Conservation (phyloP, 2,888 invertebrate species). For the Hesperia comma region DNA sequence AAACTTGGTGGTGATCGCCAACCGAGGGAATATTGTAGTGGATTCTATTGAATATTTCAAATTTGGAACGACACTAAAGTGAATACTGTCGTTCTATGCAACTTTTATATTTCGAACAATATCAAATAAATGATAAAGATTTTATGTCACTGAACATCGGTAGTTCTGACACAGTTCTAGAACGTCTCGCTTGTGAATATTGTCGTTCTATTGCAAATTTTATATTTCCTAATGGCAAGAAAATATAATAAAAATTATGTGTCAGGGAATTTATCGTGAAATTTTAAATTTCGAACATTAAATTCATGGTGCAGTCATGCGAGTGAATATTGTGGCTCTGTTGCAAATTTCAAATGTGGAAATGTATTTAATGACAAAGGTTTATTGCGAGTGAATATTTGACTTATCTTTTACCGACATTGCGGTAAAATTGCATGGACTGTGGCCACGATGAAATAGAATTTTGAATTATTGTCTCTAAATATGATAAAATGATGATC, state of each 20-base stretch:
- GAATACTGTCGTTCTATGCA: background rate
- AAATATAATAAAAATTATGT: background rate
- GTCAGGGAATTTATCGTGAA: background rate
- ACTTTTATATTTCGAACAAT: background rate
- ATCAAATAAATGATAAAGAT: slow-evolving; percentile 1
- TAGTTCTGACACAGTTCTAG: background rate
- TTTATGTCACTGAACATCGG: background rate
- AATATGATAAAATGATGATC: slow-evolving; percentile 5
- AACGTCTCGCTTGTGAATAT: background rate
- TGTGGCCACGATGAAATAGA: background rate
- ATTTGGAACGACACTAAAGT: background rate
- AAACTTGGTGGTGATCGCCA: slow-evolving; percentile 2
- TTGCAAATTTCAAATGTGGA: slow-evolving; percentile 2
- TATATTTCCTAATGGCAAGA: background rate
- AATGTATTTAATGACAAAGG: slow-evolving; percentile 8
- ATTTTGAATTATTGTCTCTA: slow-evolving; percentile 9
- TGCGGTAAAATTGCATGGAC: background rate
- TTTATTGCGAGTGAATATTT: slow-evolving; percentile 10
- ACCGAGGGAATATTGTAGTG: slow-evolving; percentile 1
- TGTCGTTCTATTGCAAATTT: background rate
- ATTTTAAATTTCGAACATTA: background rate
- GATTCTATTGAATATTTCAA: background rate
- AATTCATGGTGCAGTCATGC: background rate
- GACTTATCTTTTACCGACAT: slow-evolving; percentile 3
- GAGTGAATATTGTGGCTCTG: background rate